Base-by-base conservation (phyloP, 2,888 invertebrate genomes). In the Drosophila leonis region DNA sequence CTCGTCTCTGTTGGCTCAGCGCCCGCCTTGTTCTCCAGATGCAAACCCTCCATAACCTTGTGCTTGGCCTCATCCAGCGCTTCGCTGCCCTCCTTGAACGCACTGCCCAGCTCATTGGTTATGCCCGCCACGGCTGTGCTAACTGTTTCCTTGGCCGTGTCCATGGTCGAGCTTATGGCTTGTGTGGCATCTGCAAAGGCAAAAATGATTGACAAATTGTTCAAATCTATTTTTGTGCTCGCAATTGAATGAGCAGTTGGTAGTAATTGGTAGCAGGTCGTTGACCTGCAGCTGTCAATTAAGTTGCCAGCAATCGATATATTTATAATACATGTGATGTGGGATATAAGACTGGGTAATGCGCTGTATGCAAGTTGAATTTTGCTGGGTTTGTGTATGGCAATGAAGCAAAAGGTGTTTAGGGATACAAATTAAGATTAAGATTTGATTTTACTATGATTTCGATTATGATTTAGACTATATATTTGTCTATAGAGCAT, bases 61-160 rank as follows among this genome's bases (percentile, higher is more conserved):
- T 90, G 86, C 75, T 90, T 90, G 24, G 89, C 91, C 61, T 80
- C 90, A 39, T 89, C 91, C 59, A 91, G 62, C 33, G 75, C 80
- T 12, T 85, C 85, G 13, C 78, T 73, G 65, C 91, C 90, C 18
- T 91, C 90, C 69, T 87, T 91, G 18, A 92, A 73, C 18, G 79
- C 88, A 65, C 72, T 83, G 24, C 91, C 90, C 60, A 92, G 78
- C 65, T 92, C 91, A 52, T 85, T 88, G 49, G 90, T 90, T 29
- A 91, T 86, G 51, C 85, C 88, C 12, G 90, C 90, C 15, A 91
- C 84, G 4, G 90, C 90, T 10, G 80, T 76, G 75, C 90, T 76
- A n/a, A 91, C 91, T 4, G 87, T 80, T 42, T 92, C 92, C 81
- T 91, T 92, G 63, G 91, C 90, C 60, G 82, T 86, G 60, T 91